Evolutionary conservation across 2,888 invertebrate species (phyloP), one percentile per base, ranked within the genome.

Genomic region (Perdita meconis): DNA sequence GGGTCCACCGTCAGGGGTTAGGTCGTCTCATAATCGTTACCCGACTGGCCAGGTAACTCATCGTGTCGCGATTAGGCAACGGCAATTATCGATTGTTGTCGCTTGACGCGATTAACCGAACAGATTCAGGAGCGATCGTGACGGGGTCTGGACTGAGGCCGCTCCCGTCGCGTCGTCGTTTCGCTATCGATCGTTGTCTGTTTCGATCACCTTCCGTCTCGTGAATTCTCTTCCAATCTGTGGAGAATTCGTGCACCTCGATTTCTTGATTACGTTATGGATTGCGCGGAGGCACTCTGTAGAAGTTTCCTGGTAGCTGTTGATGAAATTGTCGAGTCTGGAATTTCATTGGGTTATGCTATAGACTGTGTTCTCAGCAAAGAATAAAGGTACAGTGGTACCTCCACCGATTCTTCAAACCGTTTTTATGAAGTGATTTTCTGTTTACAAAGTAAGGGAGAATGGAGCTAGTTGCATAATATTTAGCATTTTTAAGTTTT

Each of bases 11-110:
- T 30, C 65, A 66, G 72, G 60, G 78, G 64, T 79, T 75, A 77
- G 78, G 73, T 81, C 81, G 77, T 71, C 79, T 77, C 68, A 79
- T 81, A 81, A 83, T 81, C 76, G 69, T 78, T 85, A 61, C 68
- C 73, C 76, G 65, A 60, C 63, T 55, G 74, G 36, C 67, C 72
- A 22, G 68, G 50, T 84, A 59, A 68, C 79, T 84, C 82, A 68
- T 75, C 78, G 79, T 80, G 77, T 75, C 79, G 79, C 78, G 81
- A 82, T 86, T 88, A 84, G 83, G 86, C 85, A 88, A 88, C 59
- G 79, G 80, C 86, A 89, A 89, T 89, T 88, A 89, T 89, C 86
- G 89, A 88, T 86, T 79, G 81, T 85, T 87, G 88, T 89, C 87
- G 85, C 84, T 80, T 80, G 74, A 82, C 72, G 81, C 87, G 87